These are phyloP conservation scores for Australoheros facetus DNA, from an alignment of 2,797 vertebrate species.

Conservation along the genomic window DNA sequence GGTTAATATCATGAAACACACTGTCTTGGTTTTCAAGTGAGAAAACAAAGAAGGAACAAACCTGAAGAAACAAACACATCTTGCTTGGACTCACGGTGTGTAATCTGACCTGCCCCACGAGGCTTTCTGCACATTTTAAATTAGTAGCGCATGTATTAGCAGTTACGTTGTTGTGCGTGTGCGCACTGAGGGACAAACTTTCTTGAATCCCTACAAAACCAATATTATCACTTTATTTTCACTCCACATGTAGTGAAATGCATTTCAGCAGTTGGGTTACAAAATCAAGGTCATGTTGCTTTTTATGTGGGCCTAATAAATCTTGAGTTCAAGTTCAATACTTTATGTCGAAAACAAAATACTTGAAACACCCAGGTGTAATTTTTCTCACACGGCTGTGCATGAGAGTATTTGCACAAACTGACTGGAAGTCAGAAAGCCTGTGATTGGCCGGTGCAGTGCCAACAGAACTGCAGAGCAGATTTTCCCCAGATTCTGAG, in stretches of 20 bases:
- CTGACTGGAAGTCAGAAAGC: not conserved
- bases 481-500: slow-evolving; percentile 5
- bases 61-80: not conserved
- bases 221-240: slow-evolving; percentile 31
- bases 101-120: not conserved
- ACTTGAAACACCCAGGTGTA: slow-evolving; percentile 25
- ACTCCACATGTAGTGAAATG: slow-evolving; percentile 23
- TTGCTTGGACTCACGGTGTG: not conserved
- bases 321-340: slow-evolving; percentile 38
- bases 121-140: not conserved
- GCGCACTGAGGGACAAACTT: not conserved
- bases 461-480: slow-evolving; percentile 15
- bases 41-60: not conserved
- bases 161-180: not conserved
- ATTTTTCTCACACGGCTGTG: slow-evolving; percentile 18
- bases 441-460: not conserved
- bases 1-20: not conserved
- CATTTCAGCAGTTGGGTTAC: slow-evolving; percentile 29
- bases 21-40: not conserved
- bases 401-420: not conserved
- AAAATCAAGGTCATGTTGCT: slow-evolving; percentile 50
- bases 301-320: slow-evolving; percentile 49
- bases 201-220: not conserved
- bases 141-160: not conserved
- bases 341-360: slow-evolving; percentile 23